phyloP scores from a whole-genome alignment of 2,888 invertebrate genomes.

The Chaetoderma sp. region DNA sequence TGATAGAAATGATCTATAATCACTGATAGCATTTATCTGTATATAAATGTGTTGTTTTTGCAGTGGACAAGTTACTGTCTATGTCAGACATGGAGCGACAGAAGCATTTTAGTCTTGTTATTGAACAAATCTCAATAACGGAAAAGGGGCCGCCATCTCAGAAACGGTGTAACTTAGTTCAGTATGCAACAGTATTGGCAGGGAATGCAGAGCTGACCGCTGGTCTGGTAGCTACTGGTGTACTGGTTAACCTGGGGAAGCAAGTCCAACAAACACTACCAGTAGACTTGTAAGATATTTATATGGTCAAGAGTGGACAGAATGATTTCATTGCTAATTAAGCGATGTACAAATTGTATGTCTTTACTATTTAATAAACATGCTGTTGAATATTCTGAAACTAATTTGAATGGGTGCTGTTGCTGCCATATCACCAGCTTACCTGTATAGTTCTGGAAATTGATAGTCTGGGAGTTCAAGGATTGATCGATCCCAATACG shows the following conservation, averaged over 20 bases:
- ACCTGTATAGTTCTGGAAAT: no score
- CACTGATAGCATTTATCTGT: background rate
- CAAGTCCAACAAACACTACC: slow-evolving; percentile 63
- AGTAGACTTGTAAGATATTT: slow-evolving; percentile 60
- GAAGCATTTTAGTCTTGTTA: slow-evolving; percentile 55
- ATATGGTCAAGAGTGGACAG: no score
- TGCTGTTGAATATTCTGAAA: no score
- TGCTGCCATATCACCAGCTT: no score
- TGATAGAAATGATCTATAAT: background rate
- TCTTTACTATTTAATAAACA: no score
- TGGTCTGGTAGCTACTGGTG: slow-evolving; percentile 43
- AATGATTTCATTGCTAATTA: no score
- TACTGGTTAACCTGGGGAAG: slow-evolving; percentile 50
- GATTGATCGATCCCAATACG: no score
- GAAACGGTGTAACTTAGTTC: slow-evolving; percentile 62
- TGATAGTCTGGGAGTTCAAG: no score
- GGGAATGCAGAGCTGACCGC: slow-evolving; percentile 46
- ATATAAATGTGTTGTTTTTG: slow-evolving; percentile 20
- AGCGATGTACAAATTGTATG: no score
- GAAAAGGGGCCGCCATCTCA: slow-evolving; percentile 68
- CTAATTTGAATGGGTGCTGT: no score
- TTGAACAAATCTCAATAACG: slow-evolving; percentile 46
- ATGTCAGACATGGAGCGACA: slow-evolving; percentile 56
- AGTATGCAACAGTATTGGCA: slow-evolving; percentile 58
- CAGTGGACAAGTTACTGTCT: slow-evolving; percentile 58